Evolutionary conservation across 2,797 vertebrate species (phyloP), one percentile per base, ranked within the genome.

Genomic region (Pachyuromys duprasi): DNA sequence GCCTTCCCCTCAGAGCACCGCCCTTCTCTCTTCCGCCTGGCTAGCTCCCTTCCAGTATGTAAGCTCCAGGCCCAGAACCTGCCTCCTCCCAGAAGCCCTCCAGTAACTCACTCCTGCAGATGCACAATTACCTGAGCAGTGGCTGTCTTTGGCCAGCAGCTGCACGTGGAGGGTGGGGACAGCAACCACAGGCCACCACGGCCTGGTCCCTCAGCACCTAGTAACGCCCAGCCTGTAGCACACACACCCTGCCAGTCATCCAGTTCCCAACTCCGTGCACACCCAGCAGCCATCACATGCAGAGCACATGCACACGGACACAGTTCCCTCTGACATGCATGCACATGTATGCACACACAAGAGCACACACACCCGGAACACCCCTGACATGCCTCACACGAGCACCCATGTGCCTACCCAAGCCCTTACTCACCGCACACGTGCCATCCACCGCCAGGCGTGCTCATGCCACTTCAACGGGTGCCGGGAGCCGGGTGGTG

Each of bases 391-490:
- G 5, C 81, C 0, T 55, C 75, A 17, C 53, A 1, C 91, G 70
- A 0, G 45, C 31, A 28, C 31, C 69, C 33, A 2, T 2, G 3
- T 5, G 42, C 89, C 86, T 82, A 9, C 42, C 84, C 0, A 2
- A 20, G 39, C 53, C 26, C 82, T 83, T 26, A 2, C 63, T 9
- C 28, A 55, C 86, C 39, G 6, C 70, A 1, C 91, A 55, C n/a
- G 1, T 63, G 83, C 39, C 95, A 90, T 88, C 90, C 69, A 28
- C 91, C 3, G 36, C 84, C 5, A 0, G 90, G 78, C 20, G 0
- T 18, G 39, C 86, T 92, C 81, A 45, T 80, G 65, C 93, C 80
- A 70, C 95, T 86, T 93, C 90, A 80, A 53, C 72, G 65, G 24
- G 60, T 0, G 55, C 95, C 82, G 65, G 91, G 95, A 97, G 94